Percentiles rank a stretch among this genome's conserved stretches.
Evolutionary conservation across 2,888 invertebrate genomes (phyloP).

Genomic region (Cactoblastis cactorum): DNA sequence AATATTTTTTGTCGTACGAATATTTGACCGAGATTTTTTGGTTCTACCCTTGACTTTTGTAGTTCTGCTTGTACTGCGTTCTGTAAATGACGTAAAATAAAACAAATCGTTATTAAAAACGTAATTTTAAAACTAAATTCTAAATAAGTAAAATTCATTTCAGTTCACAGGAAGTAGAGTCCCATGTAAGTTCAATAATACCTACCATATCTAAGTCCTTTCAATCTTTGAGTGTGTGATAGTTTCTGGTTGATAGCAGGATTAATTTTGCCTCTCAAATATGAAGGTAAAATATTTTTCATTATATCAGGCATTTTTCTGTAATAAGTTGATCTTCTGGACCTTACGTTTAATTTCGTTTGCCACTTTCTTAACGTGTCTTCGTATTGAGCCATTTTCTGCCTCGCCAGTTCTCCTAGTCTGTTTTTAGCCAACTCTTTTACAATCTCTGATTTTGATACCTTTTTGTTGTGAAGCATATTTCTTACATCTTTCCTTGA

Average conservation of each 20-base stretch:
- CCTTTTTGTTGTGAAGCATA: conserved; percentile 35
- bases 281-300: conserved; percentile 54
- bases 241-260: conserved; percentile 36
- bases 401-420: conserved; percentile 34
- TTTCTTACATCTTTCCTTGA: conserved; percentile 44
- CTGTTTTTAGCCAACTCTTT: conserved; percentile 41
- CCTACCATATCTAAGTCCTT: background rate
- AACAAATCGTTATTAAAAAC: too few relatives aligned
- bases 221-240: too few relatives aligned
- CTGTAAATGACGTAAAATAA: too few relatives aligned
- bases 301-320: conserved; percentile 34
- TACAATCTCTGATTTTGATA: conserved; percentile 41
- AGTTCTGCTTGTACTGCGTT: too few relatives aligned
- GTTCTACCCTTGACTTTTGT: too few relatives aligned
- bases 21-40: too few relatives aligned
- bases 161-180: too few relatives aligned
- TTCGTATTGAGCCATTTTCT: conserved; percentile 39
- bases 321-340: conserved; percentile 38
- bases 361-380: conserved; percentile 53
- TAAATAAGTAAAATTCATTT: too few relatives aligned
- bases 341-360: conserved; percentile 36
- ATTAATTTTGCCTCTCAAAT: conserved; percentile 48
- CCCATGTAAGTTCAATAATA: too few relatives aligned
- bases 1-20: too few relatives aligned
- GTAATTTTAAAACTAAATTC: too few relatives aligned